These are phyloP conservation scores for Coluber constrictor DNA, from an alignment of 2,797 vertebrate genomes.

Conservation along the genomic window DNA sequence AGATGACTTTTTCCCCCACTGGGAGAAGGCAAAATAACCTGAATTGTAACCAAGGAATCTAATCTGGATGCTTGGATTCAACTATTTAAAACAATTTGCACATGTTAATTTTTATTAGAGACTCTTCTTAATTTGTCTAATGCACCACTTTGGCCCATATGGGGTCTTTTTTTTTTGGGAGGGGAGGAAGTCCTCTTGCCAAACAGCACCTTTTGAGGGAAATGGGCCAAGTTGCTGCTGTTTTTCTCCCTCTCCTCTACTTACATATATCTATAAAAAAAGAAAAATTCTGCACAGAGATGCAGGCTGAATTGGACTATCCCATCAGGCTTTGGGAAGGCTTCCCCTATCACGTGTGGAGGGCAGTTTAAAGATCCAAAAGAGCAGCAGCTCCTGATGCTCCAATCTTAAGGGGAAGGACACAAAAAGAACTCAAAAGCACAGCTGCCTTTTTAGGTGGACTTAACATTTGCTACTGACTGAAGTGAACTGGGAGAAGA, in stretches of 20 bases:
- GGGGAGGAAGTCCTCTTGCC: conserved; percentile 24
- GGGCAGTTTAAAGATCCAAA: conserved; percentile 18
- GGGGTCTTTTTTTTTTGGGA: not conserved
- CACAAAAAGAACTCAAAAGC: conserved; percentile 33
- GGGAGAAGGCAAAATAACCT: conserved; percentile 46
- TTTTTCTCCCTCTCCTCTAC: not conserved
- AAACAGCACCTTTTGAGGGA: conserved; percentile 35
- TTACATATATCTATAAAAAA: not conserved
- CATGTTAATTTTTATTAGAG: conserved; percentile 72
- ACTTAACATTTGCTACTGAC: conserved; percentile 69
- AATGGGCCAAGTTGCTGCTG: conserved; percentile 10
- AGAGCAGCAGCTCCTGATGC: conserved; percentile 23
- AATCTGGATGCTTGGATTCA: conserved; percentile 65
- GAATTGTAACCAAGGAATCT: conserved; percentile 63
- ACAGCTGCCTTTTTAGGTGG: conserved; percentile 42
- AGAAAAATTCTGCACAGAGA: conserved; percentile 27
- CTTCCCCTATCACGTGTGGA: not conserved
- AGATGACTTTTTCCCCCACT: conserved; percentile 47
- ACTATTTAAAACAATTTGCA: conserved; percentile 76
- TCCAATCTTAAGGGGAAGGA: not conserved
- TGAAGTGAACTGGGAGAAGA: conserved; percentile 45
- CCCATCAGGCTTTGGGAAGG: conserved; percentile 18
- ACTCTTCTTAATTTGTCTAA: conserved; percentile 66
- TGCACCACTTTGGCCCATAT: conserved; percentile 54
- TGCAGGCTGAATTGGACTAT: conserved; percentile 28